A percentile compares a stretch with the other conserved stretches of the same genome.
Conservation (phyloP, 2,888 invertebrate genomes). For the Physocephala rufipes region DNA sequence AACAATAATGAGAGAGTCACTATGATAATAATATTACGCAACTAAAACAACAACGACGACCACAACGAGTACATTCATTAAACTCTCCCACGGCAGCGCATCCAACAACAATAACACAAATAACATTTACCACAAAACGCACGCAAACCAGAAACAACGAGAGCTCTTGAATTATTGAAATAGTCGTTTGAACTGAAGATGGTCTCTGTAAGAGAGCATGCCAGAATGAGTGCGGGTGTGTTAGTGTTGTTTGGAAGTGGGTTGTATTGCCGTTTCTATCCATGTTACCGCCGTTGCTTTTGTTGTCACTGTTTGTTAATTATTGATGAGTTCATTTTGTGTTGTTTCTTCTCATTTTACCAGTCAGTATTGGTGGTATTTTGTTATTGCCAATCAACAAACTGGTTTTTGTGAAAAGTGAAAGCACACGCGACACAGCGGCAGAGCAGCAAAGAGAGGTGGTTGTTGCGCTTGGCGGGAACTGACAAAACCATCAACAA, state of each 20-base stretch:
- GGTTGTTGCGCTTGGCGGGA: background rate
- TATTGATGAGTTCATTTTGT: too few relatives aligned
- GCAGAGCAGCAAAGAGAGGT: conserved; percentile 24
- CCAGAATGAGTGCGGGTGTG: conserved; percentile 15
- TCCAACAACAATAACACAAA: conserved; percentile 9
- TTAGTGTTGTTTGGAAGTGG: conserved; percentile 5
- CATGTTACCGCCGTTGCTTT: conserved; percentile 15
- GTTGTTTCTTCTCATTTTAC: background rate
- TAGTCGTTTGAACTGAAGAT: background rate
- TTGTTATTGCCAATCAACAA: conserved; percentile 14
- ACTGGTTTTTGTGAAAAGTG: conserved; percentile 51
- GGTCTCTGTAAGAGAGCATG: background rate
- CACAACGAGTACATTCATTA: conserved; percentile 3
- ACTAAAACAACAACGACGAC: conserved; percentile 19
- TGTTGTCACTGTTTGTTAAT: conserved; percentile 24
- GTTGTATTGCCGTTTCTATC: conserved; percentile 4
- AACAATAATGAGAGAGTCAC: conserved; percentile 20
- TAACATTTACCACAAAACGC: conserved; percentile 1
- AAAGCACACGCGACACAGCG: conserved; percentile 48
- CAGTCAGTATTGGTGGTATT: background rate
- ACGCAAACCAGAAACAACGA: conserved; percentile 5
- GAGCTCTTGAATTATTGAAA: conserved; percentile 7
- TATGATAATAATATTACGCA: background rate
- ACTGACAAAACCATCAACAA: background rate
- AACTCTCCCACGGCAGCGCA: too few relatives aligned